Percentiles rank a stretch among this genome's conserved stretches.
phyloP scores from a whole-genome alignment of 2,888 invertebrate species.

The Galeruca laticollis region DNA sequence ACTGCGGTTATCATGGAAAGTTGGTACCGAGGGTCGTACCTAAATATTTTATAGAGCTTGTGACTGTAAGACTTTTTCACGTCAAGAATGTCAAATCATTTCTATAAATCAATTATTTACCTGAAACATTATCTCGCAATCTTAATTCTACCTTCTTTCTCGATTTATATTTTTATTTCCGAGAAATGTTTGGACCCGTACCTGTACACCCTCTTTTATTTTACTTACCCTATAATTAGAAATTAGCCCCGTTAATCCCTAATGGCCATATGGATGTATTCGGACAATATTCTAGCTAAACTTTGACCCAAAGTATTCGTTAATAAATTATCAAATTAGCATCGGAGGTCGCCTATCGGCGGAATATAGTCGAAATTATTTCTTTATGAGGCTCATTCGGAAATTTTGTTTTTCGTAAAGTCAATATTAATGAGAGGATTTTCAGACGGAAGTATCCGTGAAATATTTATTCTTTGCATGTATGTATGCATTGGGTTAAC shows the following conservation, averaged over 20 bases:
- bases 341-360: constrained; percentile 39
- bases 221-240: constrained; percentile 61
- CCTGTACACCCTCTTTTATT: constrained; percentile 57
- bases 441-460: constrained; percentile 11
- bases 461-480: constrained; percentile 1
- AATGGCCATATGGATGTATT: constrained; percentile 59
- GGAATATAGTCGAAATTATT: constrained; percentile 44
- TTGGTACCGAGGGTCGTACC: no score
- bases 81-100: no score
- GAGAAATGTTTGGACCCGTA: not conserved
- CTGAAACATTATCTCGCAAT: no score
- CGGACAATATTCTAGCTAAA: constrained; percentile 57
- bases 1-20: no score
- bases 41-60: no score
- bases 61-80: no score
- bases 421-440: constrained; percentile 40
- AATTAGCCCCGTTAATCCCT: constrained; percentile 61
- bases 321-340: constrained; percentile 56
- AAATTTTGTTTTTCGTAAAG: constrained; percentile 38
- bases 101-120: no score
- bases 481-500: not conserved
- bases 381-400: constrained; percentile 48
- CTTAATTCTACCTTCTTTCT: not conserved
- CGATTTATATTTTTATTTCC: no score
- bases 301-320: constrained; percentile 55